phyloP scores from a whole-genome alignment of 2,113 vertebrate genomes.

The Pseudopipra pipra region DNA sequence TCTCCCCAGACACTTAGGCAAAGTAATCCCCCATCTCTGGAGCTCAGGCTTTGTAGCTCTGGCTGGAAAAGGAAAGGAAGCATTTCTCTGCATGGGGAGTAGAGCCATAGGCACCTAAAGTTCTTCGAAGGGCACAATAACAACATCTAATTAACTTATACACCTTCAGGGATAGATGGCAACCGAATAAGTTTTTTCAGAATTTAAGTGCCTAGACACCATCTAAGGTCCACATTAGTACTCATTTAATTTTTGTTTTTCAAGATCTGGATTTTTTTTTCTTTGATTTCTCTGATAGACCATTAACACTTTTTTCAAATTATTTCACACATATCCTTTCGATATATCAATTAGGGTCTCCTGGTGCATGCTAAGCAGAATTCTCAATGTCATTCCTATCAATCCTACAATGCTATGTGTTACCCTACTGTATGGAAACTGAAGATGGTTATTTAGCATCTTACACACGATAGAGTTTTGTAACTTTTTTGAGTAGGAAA shows the following conservation, averaged over 20 bases:
- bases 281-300: conserved; percentile 34
- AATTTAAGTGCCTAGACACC: background rate
- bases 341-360: conserved; percentile 32
- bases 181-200: background rate
- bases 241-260: background rate
- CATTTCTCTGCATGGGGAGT: background rate
- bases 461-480: background rate
- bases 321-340: conserved; percentile 50
- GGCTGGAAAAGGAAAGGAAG: background rate
- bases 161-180: background rate
- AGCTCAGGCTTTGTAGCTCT: background rate
- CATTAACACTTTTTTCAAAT: conserved; percentile 54
- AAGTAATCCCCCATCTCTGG: background rate
- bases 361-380: conserved; percentile 23
- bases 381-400: conserved; percentile 29
- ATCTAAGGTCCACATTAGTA: background rate
- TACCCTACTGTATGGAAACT: background rate
- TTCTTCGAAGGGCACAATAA: background rate
- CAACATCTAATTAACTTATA: background rate
- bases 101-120: background rate
- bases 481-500: background rate
- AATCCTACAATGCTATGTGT: background rate
- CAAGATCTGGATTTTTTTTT: background rate
- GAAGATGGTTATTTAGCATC: conserved; percentile 16
- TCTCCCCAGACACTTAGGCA: background rate